These are phyloP conservation scores for Pelecanoides urinatrix DNA, from an alignment of 2,113 vertebrate species.

Conservation along the genomic window DNA sequence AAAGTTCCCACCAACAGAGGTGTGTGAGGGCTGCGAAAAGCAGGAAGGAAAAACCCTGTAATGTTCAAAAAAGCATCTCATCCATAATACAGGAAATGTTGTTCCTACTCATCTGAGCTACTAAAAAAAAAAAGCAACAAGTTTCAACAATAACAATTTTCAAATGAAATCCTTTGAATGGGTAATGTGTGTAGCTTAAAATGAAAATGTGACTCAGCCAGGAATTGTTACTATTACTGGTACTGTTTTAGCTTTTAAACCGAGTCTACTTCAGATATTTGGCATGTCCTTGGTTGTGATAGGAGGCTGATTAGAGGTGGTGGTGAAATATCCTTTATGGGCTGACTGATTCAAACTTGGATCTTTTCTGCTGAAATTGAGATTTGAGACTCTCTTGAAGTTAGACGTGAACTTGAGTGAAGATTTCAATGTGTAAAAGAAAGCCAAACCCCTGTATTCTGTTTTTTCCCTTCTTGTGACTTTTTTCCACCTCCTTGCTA, in stretches of 20 bases:
- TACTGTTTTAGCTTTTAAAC: slow-evolving; percentile 14
- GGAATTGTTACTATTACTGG: slow-evolving; percentile 40
- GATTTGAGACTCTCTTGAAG: neutral
- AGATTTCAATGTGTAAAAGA: neutral
- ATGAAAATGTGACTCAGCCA: slow-evolving; percentile 31
- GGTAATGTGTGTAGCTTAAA: neutral
- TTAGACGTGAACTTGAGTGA: neutral
- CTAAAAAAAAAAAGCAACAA: neutral
- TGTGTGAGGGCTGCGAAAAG: neutral
- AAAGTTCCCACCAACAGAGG: neutral
- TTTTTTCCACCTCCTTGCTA: neutral
- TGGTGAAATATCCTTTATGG: neutral
- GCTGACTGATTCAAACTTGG: neutral
- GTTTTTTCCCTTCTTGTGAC: neutral
- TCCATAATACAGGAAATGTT: neutral
- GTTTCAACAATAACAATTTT: slow-evolving; percentile 30
- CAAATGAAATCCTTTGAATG: slow-evolving; percentile 11
- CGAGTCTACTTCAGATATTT: neutral
- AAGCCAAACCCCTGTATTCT: neutral
- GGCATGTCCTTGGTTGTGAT: neutral
- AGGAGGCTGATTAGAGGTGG: neutral
- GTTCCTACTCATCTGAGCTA: slow-evolving; percentile 1
- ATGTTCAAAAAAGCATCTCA: neutral
- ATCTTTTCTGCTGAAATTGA: neutral
- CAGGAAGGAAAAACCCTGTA: slow-evolving; percentile 19